phyloP scores from a whole-genome alignment of 2,888 invertebrate species.

The Alitta virens region DNA sequence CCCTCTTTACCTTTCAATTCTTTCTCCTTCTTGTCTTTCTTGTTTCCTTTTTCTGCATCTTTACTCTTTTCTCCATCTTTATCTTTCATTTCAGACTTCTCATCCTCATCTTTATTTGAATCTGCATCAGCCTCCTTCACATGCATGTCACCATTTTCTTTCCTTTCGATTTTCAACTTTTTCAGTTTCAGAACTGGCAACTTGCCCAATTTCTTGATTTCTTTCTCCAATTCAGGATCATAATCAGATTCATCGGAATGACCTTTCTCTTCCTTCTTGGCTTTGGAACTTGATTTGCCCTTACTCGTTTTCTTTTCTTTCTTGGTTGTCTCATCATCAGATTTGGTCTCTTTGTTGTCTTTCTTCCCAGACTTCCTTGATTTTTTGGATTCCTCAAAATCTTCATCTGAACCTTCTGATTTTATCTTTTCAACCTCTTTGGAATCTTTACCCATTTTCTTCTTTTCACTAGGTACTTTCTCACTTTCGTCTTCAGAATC shows the following conservation, averaged over 20 bases:
- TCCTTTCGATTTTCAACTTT: conserved; percentile 19
- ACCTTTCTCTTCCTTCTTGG: neutral
- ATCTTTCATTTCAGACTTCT: conserved; percentile 3
- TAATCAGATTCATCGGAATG: conserved; percentile 2
- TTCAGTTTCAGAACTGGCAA: conserved; percentile 40
- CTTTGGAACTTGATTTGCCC: neutral
- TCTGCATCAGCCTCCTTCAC: conserved; percentile 4
- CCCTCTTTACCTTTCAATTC: conserved; percentile 12
- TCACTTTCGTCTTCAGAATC: conserved; percentile 1
- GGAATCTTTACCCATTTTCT: neutral
- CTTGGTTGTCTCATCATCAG: neutral
- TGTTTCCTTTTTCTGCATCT: conserved; percentile 1
- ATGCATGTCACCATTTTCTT: conserved; percentile 21
- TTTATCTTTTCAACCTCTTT: neutral
- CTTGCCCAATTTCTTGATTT: conserved; percentile 5
- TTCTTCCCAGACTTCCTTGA: neutral
- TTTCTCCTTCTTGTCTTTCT: conserved; percentile 20
- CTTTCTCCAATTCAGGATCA: conserved; percentile 18
- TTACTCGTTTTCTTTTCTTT: conserved; percentile 8
- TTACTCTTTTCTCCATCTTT: conserved; percentile 7
- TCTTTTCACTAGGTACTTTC: neutral
- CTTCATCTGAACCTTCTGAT: neutral
- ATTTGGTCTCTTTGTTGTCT: neutral
- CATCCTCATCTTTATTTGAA: conserved; percentile 21
- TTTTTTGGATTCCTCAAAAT: neutral